A percentile compares a stretch with the other conserved stretches of the same genome.
phyloP scores from a whole-genome alignment of 2,797 vertebrate species.

The Hydrocynus forskahlii region DNA sequence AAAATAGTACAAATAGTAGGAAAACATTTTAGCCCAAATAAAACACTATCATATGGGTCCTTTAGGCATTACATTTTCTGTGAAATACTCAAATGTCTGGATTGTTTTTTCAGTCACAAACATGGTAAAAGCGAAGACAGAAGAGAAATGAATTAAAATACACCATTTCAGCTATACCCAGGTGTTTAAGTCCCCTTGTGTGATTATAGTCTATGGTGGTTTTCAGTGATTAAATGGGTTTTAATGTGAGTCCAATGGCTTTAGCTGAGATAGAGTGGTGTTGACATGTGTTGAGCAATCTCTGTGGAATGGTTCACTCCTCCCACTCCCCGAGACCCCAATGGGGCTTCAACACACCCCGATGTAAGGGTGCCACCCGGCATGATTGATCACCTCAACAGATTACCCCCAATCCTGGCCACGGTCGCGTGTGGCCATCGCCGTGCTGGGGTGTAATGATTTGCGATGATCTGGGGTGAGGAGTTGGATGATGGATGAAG shows the following conservation, averaged over 20 bases:
- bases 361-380: slow-evolving; percentile 75
- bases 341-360: slow-evolving; percentile 75
- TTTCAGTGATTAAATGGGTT: slow-evolving; percentile 40
- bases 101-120: background rate
- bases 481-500: slow-evolving; percentile 83
- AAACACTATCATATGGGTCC: too few species aligned
- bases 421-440: slow-evolving; percentile 63
- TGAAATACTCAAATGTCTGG: background rate
- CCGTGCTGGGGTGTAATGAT: slow-evolving; percentile 74
- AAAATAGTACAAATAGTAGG: background rate
- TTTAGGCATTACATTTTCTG: background rate
- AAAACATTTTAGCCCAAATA: too few species aligned
- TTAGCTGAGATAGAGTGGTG: slow-evolving; percentile 31
- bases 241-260: slow-evolving; percentile 45
- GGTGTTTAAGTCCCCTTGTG: background rate
- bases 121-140: background rate
- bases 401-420: slow-evolving; percentile 75
- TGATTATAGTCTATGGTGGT: slow-evolving; percentile 25
- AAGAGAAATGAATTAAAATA: background rate
- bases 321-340: slow-evolving; percentile 33
- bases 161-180: slow-evolving; percentile 17
- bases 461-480: slow-evolving; percentile 78
- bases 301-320: slow-evolving; percentile 53
- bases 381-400: slow-evolving; percentile 81
- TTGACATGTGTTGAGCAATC: slow-evolving; percentile 50